These are phyloP conservation scores for Neuroscelio doddi DNA, from an alignment of 2,888 invertebrate genomes.

Conservation along the genomic window DNA sequence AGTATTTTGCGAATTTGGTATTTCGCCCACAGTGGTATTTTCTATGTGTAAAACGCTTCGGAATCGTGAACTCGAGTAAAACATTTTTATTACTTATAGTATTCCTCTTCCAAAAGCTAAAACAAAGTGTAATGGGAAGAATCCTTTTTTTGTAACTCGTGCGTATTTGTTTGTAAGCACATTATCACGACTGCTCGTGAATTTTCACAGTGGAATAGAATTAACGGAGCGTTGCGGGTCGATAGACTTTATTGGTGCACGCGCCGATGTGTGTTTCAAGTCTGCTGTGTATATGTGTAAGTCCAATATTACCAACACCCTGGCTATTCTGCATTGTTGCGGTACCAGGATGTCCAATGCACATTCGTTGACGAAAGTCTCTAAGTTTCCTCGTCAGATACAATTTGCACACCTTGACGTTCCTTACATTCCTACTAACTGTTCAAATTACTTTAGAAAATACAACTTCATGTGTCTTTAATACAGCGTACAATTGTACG, in stretches of 20 bases:
- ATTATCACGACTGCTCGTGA: slow-evolving; percentile 43
- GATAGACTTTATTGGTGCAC: slow-evolving; percentile 47
- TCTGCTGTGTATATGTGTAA: slow-evolving; percentile 18
- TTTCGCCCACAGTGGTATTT: background rate
- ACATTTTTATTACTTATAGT: background rate
- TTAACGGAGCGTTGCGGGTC: slow-evolving; percentile 48
- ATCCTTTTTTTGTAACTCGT: slow-evolving; percentile 15
- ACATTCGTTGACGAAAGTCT: slow-evolving; percentile 30
- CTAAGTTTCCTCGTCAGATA: slow-evolving; percentile 17
- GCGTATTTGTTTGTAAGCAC: slow-evolving; percentile 36
- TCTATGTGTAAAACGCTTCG: background rate
- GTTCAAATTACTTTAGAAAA: too few species aligned
- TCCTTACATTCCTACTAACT: too few species aligned
- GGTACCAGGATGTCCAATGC: slow-evolving; percentile 43
- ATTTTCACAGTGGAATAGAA: slow-evolving; percentile 39
- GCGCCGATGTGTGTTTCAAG: slow-evolving; percentile 13
- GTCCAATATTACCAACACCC: slow-evolving; percentile 36
- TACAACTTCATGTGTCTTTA: too few species aligned
- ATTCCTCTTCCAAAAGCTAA: background rate
- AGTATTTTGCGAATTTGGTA: background rate
- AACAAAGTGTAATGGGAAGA: slow-evolving; percentile 5
- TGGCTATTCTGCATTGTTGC: slow-evolving; percentile 31
- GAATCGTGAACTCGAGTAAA: background rate
- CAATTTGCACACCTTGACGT: background rate
- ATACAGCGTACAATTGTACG: too few species aligned